These are phyloP conservation scores for Battus philenor DNA, from an alignment of 1,140 invertebrate species.

Conservation along the genomic window DNA sequence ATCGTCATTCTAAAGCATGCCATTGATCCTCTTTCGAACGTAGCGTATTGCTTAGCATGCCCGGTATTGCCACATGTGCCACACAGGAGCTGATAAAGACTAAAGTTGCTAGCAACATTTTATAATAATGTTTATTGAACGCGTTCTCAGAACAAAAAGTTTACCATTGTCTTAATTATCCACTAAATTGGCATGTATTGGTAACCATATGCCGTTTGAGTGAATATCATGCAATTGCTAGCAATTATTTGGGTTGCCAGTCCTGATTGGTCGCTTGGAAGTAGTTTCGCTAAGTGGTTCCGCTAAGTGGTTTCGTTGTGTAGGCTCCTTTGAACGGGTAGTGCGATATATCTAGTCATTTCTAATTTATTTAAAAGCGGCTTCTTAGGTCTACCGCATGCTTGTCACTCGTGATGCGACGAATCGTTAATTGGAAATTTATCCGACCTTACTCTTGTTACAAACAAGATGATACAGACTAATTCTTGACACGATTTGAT, in stretches of 20 bases:
- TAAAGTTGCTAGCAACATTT: constrained; percentile 37
- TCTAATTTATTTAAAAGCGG: neutral
- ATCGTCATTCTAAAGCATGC: constrained; percentile 11
- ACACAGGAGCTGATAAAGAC: constrained; percentile 24
- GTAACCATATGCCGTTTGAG: too few species aligned
- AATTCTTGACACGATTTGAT: too few species aligned
- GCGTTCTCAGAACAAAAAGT: neutral
- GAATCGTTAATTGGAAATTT: too few species aligned
- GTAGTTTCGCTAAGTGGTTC: neutral
- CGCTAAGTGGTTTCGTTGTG: neutral
- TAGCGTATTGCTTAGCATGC: constrained; percentile 25
- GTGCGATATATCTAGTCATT: neutral
- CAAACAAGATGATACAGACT: too few species aligned
- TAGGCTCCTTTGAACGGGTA: neutral
- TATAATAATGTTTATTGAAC: neutral
- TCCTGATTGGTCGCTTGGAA: constrained; percentile 18
- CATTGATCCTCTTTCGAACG: constrained; percentile 20
- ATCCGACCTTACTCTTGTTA: too few species aligned
- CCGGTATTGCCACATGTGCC: constrained; percentile 30
- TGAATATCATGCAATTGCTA: constrained; percentile 30
- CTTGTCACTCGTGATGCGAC: too few species aligned
- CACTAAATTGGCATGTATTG: constrained; percentile 12
- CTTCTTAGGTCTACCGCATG: neutral
- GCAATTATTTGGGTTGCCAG: constrained; percentile 50
- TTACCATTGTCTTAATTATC: constrained; percentile 13